Conservation (phyloP, 2,797 vertebrate genomes). For the Clarias fuscus region DNA sequence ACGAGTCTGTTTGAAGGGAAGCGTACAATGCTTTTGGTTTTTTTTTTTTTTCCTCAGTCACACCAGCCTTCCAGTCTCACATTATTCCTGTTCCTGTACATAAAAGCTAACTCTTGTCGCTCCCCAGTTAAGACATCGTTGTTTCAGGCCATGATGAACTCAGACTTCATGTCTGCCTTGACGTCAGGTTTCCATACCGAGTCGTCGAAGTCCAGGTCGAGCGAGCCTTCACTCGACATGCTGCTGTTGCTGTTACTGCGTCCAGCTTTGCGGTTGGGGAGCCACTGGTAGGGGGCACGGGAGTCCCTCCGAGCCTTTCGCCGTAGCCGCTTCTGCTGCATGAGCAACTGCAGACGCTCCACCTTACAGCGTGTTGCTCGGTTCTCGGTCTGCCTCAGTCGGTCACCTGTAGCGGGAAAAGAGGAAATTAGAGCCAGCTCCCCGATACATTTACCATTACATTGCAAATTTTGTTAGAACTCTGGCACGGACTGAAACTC, state of each 20-base stretch:
- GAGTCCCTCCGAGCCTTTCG: slow-evolving; percentile 92
- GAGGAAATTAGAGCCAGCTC: slow-evolving; percentile 17
- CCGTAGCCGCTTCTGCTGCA: slow-evolving; percentile 95
- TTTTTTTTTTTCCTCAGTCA: slow-evolving; percentile 30
- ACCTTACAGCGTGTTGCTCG: slow-evolving; percentile 96
- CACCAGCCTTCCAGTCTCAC: slow-evolving; percentile 32
- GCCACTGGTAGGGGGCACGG: slow-evolving; percentile 90
- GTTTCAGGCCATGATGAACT: slow-evolving; percentile 90
- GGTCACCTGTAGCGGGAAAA: slow-evolving; percentile 78
- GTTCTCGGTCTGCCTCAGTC: slow-evolving; percentile 94
- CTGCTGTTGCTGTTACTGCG: slow-evolving; percentile 93
- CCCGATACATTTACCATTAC: background rate
- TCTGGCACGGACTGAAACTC: background rate
- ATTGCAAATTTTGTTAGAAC: background rate
- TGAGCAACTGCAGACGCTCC: slow-evolving; percentile 92
- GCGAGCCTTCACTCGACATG: slow-evolving; percentile 87
- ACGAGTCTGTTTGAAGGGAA: slow-evolving; percentile 52
- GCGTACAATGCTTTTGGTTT: slow-evolving; percentile 28
- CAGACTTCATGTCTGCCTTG: slow-evolving; percentile 94
- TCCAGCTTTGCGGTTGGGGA: slow-evolving; percentile 88
- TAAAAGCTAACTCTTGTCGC: slow-evolving; percentile 55
- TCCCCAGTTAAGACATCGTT: slow-evolving; percentile 56
- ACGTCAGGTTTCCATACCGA: slow-evolving; percentile 96
- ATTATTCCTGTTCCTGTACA: slow-evolving; percentile 53
- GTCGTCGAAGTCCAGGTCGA: slow-evolving; percentile 96